Evolutionary conservation across 2,113 vertebrate genomes (phyloP).

Genomic region (Crotalus tigris): DNA sequence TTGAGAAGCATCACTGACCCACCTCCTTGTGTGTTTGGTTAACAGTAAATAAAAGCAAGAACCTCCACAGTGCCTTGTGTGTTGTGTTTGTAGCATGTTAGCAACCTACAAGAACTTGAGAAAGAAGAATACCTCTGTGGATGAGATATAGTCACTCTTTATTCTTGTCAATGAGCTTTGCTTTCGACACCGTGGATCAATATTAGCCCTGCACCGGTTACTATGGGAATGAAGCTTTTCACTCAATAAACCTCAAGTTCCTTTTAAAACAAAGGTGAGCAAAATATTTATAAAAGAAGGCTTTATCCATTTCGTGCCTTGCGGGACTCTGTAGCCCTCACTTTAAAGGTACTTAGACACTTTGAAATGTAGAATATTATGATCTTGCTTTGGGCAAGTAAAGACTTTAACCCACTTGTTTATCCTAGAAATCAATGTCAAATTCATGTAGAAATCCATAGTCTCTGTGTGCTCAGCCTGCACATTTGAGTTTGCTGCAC

Average conservation of each 20-base stretch:
- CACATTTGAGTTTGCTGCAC: not conserved
- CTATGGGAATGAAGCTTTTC: constrained; percentile 70
- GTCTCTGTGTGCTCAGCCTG: not conserved
- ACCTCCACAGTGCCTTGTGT: constrained; percentile 32
- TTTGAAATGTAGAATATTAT: constrained; percentile 86
- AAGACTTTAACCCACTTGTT: constrained; percentile 86
- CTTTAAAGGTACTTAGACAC: constrained; percentile 80
- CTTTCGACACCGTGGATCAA: constrained; percentile 77
- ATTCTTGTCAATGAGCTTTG: constrained; percentile 71
- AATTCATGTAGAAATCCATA: constrained; percentile 63
- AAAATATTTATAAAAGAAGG: constrained; percentile 84
- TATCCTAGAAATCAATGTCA: constrained; percentile 89
- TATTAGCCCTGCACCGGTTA: constrained; percentile 73
- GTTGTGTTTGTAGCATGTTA: constrained; percentile 59
- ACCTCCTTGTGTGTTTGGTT: constrained; percentile 35
- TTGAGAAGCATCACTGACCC: constrained; percentile 23
- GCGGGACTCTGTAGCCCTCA: constrained; percentile 74
- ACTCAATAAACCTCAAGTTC: constrained; percentile 79
- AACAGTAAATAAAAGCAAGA: constrained; percentile 39
- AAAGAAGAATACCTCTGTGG: constrained; percentile 67
- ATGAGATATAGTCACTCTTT: constrained; percentile 67
- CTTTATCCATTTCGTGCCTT: constrained; percentile 77
- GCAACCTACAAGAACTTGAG: constrained; percentile 67
- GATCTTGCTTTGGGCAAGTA: constrained; percentile 85
- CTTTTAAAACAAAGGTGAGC: constrained; percentile 80